These are phyloP conservation scores for Conus betulinus DNA, from an alignment of 1,140 invertebrate species.

Conservation along the genomic window DNA sequence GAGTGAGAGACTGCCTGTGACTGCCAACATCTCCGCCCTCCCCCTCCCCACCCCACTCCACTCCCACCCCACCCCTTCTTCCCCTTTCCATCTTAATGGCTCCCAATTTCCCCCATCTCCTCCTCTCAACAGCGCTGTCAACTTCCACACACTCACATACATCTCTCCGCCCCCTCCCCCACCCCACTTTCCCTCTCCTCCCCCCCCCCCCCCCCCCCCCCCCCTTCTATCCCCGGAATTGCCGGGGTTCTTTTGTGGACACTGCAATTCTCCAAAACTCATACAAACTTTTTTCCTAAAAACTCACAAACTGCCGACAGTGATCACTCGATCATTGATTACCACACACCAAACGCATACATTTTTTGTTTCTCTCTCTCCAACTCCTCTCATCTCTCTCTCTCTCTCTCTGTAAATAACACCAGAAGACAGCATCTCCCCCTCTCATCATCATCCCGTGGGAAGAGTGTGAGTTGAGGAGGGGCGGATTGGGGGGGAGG, in stretches of 20 bases:
- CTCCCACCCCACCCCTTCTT: not conserved
- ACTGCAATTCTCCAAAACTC: no score
- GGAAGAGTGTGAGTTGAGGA: not conserved
- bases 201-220: not conserved
- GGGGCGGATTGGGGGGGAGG: not conserved
- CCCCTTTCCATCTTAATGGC: not conserved
- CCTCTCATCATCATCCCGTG: no score
- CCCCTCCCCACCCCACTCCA: no score
- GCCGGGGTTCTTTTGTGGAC: no score
- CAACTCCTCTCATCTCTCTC: not conserved
- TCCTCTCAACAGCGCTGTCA: not conserved
- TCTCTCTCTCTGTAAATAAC: not conserved
- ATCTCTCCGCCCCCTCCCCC: not conserved
- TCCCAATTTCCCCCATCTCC: not conserved
- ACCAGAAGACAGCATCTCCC: no score
- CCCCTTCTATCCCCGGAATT: not conserved
- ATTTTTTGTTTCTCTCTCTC: no score
- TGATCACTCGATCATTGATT: no score
- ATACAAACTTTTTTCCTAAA: not conserved
- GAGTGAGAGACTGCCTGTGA: no score
- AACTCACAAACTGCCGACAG: not conserved
- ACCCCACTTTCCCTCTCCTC: not conserved
- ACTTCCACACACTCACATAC: no score
- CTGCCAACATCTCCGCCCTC: no score
- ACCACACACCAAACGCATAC: no score